phyloP scores from a whole-genome alignment of 2,888 invertebrate species.

The Agrypnus murinus region DNA sequence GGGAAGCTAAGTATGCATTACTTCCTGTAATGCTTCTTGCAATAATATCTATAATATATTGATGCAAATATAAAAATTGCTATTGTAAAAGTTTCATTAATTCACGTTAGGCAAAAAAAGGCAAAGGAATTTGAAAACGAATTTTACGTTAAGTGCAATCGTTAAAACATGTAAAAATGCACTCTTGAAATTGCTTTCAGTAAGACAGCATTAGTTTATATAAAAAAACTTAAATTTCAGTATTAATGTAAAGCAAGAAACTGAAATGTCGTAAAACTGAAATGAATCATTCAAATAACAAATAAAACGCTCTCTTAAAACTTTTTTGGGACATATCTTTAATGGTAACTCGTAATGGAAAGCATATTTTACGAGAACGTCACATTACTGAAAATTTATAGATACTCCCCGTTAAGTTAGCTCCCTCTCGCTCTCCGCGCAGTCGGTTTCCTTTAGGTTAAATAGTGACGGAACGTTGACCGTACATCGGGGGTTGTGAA shows the following conservation, averaged over 20 bases:
- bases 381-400: conserved; percentile 58
- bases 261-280: conserved; percentile 55
- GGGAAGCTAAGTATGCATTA: no score
- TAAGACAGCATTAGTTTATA: no score
- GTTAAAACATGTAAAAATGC: no score
- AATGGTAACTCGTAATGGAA: conserved; percentile 69
- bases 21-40: no score
- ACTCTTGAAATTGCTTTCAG: no score
- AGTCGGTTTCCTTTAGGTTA: conserved; percentile 38
- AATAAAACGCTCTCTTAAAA: conserved; percentile 68
- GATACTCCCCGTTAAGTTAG: conserved; percentile 58
- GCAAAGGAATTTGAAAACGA: no score
- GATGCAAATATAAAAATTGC: no score
- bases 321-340: conserved; percentile 69
- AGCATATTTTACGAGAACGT: conserved; percentile 69
- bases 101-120: no score
- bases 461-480: conserved; percentile 46
- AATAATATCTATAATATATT: no score
- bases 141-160: no score
- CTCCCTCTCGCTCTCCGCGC: conserved; percentile 53
- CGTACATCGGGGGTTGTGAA: conserved; percentile 44
- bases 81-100: no score
- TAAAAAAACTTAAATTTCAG: conserved; percentile 17
- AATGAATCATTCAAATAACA: conserved; percentile 68
- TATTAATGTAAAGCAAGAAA: conserved; percentile 39